Conservation (phyloP, 2,888 invertebrate genomes). For the Sinhomidia bicolor region DNA sequence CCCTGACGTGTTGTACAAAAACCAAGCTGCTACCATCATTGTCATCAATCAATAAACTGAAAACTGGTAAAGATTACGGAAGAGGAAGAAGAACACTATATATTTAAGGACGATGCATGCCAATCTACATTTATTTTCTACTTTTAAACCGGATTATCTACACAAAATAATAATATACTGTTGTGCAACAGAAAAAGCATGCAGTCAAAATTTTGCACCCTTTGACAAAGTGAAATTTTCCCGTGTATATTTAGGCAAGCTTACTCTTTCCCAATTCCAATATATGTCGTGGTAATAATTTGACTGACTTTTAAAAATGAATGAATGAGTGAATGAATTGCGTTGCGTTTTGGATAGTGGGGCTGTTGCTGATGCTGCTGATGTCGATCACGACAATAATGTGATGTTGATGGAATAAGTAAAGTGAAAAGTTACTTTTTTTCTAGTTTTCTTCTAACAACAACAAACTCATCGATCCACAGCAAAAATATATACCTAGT, state of each 20-base stretch:
- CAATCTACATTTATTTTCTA: no score
- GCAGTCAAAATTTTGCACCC: background rate
- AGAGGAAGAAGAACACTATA: background rate
- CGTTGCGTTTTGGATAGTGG: background rate
- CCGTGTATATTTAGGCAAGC: background rate
- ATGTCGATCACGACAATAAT: slow-evolving; percentile 16
- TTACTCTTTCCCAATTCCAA: background rate
- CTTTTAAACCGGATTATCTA: no score
- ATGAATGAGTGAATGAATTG: background rate
- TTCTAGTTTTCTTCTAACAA: background rate
- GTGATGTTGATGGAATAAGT: slow-evolving; percentile 41
- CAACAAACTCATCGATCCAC: background rate
- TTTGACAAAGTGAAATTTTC: background rate
- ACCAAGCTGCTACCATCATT: no score
- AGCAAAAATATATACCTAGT: slow-evolving; percentile 8
- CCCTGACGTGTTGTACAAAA: no score
- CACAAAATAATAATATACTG: no score
- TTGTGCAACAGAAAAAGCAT: background rate
- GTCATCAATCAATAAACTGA: slow-evolving; percentile 24
- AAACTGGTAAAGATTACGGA: background rate
- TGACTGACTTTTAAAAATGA: slow-evolving; percentile 5
- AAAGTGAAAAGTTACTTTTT: slow-evolving; percentile 58
- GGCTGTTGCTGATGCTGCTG: background rate
- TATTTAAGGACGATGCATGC: background rate
- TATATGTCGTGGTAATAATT: background rate